These are phyloP conservation scores for Orbicella faveolata DNA, from an alignment of 64 coral and sea anemone genomes.

Conservation along the genomic window DNA sequence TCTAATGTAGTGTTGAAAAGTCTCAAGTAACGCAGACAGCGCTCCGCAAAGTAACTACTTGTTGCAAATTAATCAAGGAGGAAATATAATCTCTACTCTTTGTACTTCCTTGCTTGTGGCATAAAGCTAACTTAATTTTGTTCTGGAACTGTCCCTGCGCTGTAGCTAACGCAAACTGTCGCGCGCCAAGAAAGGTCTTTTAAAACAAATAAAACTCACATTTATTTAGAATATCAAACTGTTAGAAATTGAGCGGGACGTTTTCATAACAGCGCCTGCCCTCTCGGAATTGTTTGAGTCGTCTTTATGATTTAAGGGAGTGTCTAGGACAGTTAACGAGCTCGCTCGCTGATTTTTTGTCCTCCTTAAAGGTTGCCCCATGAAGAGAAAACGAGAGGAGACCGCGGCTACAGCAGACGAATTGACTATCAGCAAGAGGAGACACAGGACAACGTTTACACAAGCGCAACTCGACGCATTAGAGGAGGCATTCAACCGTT, in stretches of 20 bases:
- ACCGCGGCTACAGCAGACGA: conserved; percentile 48
- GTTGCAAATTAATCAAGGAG: not conserved
- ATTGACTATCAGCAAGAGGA: conserved; percentile 61
- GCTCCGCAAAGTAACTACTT: conserved; percentile 21
- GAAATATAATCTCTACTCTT: not conserved
- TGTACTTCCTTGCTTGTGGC: conserved; percentile 19
- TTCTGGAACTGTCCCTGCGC: not conserved
- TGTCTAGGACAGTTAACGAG: not conserved
- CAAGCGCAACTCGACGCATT: conserved; percentile 78
- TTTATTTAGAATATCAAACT: conserved; percentile 13
- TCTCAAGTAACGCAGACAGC: not conserved
- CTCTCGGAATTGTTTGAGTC: conserved; percentile 13
- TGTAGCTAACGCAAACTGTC: not conserved
- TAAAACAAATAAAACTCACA: conserved; percentile 35
- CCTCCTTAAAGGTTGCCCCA: conserved; percentile 27
- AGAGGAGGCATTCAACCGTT: conserved; percentile 79
- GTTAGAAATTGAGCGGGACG: not conserved
- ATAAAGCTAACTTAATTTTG: conserved; percentile 7
- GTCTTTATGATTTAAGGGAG: not conserved
- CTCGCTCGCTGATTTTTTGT: not conserved
- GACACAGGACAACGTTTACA: conserved; percentile 86
- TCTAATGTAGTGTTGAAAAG: not conserved
- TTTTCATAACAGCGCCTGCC: not conserved
- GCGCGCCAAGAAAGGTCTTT: not conserved
- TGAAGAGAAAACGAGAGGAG: conserved; percentile 71